Evolutionary conservation across 2,113 vertebrate genomes (phyloP).

Genomic region (Podocnemis expansa): DNA sequence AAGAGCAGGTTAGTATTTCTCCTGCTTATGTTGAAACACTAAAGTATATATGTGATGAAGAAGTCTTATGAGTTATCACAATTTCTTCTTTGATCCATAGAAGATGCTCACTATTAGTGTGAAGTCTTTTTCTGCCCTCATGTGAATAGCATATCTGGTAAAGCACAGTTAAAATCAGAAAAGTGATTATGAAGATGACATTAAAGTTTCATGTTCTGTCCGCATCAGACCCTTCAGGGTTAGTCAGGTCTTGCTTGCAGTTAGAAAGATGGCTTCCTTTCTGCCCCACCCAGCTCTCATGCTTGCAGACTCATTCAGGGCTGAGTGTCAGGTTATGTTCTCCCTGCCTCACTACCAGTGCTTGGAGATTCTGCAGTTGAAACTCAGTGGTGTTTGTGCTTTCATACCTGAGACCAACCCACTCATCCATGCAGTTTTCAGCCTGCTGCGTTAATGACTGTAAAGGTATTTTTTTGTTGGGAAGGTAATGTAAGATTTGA

Average conservation of each 20-base stretch:
- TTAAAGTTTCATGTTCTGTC: fast-evolving
- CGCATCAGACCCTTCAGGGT: background rate
- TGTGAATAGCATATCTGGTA: background rate
- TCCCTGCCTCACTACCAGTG: fast-evolving
- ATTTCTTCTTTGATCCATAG: fast-evolving
- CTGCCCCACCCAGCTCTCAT: background rate
- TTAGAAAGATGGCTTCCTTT: background rate
- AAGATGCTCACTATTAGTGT: background rate
- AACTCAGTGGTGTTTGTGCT: background rate
- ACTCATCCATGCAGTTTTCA: background rate
- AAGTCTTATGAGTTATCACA: background rate
- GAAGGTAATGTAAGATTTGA: background rate
- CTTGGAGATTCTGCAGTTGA: fast-evolving
- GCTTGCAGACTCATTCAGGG: background rate
- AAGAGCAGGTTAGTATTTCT: slow-evolving; percentile 65
- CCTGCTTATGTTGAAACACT: background rate
- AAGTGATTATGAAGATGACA: fast-evolving
- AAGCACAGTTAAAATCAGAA: background rate
- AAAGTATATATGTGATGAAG: fast-evolving
- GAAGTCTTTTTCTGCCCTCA: fast-evolving
- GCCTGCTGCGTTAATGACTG: background rate
- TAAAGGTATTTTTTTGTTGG: background rate
- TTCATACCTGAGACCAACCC: background rate
- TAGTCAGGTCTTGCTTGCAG: background rate
- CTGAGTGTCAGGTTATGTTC: fast-evolving